Evolutionary conservation across 2,888 invertebrate genomes (phyloP).

Genomic region (Euproctis similis): DNA sequence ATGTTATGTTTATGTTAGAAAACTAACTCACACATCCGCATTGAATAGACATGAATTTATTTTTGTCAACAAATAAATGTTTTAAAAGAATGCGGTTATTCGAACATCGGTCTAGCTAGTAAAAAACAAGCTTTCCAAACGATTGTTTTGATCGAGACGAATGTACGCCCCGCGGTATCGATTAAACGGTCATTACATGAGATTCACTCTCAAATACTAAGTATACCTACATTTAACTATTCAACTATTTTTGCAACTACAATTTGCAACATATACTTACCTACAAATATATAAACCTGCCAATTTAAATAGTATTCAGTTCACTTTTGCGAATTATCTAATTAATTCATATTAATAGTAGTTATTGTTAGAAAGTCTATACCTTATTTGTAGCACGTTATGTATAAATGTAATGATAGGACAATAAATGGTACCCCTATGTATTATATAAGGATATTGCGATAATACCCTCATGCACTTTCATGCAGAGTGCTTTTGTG

Average conservation of each 20-base stretch:
- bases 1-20: too few species aligned
- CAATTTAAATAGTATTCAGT: not conserved
- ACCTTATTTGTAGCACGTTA: constrained; percentile 10
- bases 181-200: constrained; percentile 40
- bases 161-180: constrained; percentile 34
- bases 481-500: constrained; percentile 25
- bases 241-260: constrained; percentile 21
- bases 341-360: constrained; percentile 4
- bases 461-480: constrained; percentile 56
- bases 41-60: constrained; percentile 24
- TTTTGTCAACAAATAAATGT: constrained; percentile 29
- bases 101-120: constrained; percentile 33
- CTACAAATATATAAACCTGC: not conserved
- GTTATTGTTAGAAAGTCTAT: constrained; percentile 6
- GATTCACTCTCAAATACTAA: constrained; percentile 28
- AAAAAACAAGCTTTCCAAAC: constrained; percentile 41
- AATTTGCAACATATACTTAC: constrained; percentile 15
- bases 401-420: constrained; percentile 1
- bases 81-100: constrained; percentile 48
- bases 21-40: too few species aligned
- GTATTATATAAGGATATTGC: constrained; percentile 30
- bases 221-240: constrained; percentile 32
- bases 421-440: constrained; percentile 45
- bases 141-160: constrained; percentile 46
- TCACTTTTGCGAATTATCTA: constrained; percentile 10